Base-by-base conservation (phyloP, 2,113 vertebrate genomes). In the Mastomys coucha region DNA sequence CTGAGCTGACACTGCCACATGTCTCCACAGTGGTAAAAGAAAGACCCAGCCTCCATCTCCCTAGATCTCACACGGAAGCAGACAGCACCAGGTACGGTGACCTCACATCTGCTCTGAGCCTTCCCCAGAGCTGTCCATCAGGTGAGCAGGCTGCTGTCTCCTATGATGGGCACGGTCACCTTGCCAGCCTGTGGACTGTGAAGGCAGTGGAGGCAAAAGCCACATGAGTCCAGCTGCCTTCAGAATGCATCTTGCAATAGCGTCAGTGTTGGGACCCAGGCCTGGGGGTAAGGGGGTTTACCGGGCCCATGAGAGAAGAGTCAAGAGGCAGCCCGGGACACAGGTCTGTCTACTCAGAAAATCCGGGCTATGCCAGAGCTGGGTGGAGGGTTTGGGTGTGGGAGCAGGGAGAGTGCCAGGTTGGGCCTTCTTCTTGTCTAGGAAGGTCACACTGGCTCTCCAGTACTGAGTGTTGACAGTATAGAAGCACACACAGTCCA, bases 391-490 rank as follows among this genome's bases (percentile, higher is more conserved):
- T 11, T 33, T 24, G 51, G 53, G 56, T 10, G 24, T 63, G 13
- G 81, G 12, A 84, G 81, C 26, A 42, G 7, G 4, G n/a, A 42
- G n/a, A 63, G 36, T 1, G 39, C 24, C 36, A 60, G 58, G 24
- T 31, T 85, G 58, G 53, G 39, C 81, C 6, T 10, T 26, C 70
- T 36, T 26, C 65, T 6, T 12, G 19, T 56, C 28, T 0, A 42
- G 0, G 12, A 7, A 16, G 4, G 36, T 65, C 72, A 9, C 19
- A 3, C 20, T 6, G 45, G 49, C 22, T 78, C 70, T 36, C 2
- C 2, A 16, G 36, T 4, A 22, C 0, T 2, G 13, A 82, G 51
- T 0, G 2, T 26, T 45, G 0, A 11, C 14, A 13, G 42, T 4
- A 26, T 22, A 72, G 24, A 36, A 24, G 33, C 24, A 39, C 36